Evolutionary conservation across 2,113 vertebrate species (phyloP).

Genomic region (Vulpes ferrilata): DNA sequence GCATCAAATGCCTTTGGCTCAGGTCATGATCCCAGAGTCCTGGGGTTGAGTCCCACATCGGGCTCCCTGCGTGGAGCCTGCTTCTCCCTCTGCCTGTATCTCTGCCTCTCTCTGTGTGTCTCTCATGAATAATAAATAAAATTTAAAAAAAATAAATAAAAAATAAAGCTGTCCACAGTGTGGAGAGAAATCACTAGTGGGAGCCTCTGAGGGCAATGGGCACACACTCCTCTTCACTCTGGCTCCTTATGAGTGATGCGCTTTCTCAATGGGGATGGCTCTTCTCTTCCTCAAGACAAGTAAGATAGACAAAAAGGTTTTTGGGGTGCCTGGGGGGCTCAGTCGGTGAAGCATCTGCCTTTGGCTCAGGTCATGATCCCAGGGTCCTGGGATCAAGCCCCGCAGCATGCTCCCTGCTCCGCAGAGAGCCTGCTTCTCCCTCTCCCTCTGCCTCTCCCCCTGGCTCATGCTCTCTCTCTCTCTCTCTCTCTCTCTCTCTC

Average conservation of each 20-base stretch:
- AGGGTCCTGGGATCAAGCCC: background rate
- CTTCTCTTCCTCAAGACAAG: background rate
- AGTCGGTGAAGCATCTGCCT: background rate
- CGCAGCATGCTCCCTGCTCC: background rate
- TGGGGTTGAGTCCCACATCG: too few species aligned
- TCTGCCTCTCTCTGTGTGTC: too few species aligned
- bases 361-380: background rate
- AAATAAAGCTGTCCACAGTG: background rate
- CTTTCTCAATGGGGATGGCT: background rate
- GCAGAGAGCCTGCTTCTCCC: background rate
- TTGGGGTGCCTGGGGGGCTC: background rate
- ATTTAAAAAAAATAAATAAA: too few species aligned
- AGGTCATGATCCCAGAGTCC: too few species aligned
- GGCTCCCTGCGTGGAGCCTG: too few species aligned
- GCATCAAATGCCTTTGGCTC: too few species aligned
- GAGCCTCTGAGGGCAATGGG: background rate
- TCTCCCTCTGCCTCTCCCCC: background rate
- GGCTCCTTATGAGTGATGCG: background rate
- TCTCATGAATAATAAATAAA: too few species aligned
- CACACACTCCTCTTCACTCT: background rate
- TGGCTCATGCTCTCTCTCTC: background rate
- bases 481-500: background rate
- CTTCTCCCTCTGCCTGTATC: too few species aligned
- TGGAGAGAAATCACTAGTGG: fast-evolving
- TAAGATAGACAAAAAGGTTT: background rate